phyloP scores from a whole-genome alignment of 1,140 invertebrate genomes.

The Drosophila eugracilis region DNA sequence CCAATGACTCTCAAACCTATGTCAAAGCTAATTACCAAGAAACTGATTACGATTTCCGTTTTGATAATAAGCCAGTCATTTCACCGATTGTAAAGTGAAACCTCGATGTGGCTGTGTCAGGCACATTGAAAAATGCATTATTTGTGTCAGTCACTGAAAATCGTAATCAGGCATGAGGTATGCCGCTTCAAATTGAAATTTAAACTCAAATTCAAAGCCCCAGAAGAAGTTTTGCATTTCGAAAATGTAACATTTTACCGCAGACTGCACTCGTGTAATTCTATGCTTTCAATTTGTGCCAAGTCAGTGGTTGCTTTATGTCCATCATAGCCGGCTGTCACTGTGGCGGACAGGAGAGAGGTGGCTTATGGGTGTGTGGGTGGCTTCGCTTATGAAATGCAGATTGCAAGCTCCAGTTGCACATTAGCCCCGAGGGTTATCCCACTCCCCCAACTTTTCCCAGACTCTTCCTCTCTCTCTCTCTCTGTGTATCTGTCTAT shows the following conservation, averaged over 20 bases:
- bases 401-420: slow-evolving; percentile 26
- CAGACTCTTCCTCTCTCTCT: too few relatives aligned
- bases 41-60: too few relatives aligned
- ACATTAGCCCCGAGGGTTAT: slow-evolving; percentile 17
- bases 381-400: slow-evolving; percentile 31
- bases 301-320: slow-evolving; percentile 11
- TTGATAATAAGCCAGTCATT: too few relatives aligned
- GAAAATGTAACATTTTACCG: background rate
- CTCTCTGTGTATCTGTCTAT: slow-evolving; percentile 29
- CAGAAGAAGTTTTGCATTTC: background rate
- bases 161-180: too few relatives aligned
- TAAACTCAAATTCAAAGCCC: too few relatives aligned
- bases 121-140: too few relatives aligned
- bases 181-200: too few relatives aligned
- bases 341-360: slow-evolving; percentile 18
- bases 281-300: slow-evolving; percentile 18
- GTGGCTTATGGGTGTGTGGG: background rate
- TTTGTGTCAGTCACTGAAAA: too few relatives aligned
- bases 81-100: too few relatives aligned
- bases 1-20: too few relatives aligned
- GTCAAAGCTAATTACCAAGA: too few relatives aligned
- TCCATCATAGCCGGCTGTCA: slow-evolving; percentile 37
- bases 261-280: slow-evolving; percentile 4
- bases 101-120: too few relatives aligned
- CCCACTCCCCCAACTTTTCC: background rate